Conservation (phyloP, 2,113 vertebrate species). For the Mola mola region DNA sequence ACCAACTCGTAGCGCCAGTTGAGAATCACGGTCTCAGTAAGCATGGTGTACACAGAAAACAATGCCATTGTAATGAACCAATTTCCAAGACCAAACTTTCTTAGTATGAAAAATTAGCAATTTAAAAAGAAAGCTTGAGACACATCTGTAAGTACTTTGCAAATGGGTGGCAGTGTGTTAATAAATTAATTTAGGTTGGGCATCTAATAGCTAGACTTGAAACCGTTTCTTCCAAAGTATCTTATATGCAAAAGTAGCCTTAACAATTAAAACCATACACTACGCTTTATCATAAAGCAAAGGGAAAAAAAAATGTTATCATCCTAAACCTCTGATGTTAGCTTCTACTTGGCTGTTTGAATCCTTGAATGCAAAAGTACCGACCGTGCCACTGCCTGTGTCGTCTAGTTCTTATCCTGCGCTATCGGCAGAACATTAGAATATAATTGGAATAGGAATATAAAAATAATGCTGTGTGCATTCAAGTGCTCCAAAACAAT, state of each 20-base stretch:
- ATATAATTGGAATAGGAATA: too few relatives aligned
- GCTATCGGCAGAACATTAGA: too few relatives aligned
- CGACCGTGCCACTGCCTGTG: not conserved
- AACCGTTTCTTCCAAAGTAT: not conserved
- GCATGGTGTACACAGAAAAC: slow-evolving; percentile 3
- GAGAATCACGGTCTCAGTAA: slow-evolving; percentile 1
- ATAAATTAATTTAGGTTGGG: not conserved
- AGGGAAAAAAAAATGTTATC: too few relatives aligned
- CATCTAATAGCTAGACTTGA: not conserved
- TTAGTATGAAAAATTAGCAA: not conserved
- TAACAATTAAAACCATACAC: not conserved
- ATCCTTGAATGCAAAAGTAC: not conserved
- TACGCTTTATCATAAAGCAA: not conserved
- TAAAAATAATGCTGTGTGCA: slow-evolving; percentile 1
- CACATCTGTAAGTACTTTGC: not conserved
- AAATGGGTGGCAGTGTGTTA: not conserved
- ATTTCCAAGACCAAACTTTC: slow-evolving; percentile 4
- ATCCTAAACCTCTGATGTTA: not conserved
- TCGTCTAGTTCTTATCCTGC: not conserved
- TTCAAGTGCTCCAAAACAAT: not conserved
- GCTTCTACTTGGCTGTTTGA: not conserved
- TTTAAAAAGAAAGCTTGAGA: not conserved
- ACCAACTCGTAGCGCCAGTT: not conserved
- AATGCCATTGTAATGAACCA: not conserved
- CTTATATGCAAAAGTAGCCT: not conserved